Evolutionary conservation across 2,888 invertebrate species (phyloP), one percentile per base, ranked within the genome.

Genomic region (Belgica antarctica): DNA sequence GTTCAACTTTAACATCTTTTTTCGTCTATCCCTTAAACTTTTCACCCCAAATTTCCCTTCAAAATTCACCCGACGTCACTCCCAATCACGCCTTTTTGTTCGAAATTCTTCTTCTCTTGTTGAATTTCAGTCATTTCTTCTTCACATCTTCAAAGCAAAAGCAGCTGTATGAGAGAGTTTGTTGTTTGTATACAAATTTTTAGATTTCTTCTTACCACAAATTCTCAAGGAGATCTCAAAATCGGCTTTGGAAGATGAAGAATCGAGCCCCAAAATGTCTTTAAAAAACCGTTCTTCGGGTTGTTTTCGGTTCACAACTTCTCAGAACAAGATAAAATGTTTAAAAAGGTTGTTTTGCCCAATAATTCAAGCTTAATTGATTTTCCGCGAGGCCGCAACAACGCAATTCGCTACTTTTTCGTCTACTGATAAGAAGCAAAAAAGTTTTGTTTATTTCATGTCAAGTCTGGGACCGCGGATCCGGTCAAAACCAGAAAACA

Each of bases 171-270:
- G 41, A 12, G 41, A 41, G 41, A 4, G 5, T 5, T 41, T 41
- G 41, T n/a, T 41, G n/a, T 41, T 41, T n/a, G 41, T 41, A n/a
- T 41, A 15, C n/a, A n/a, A n/a, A 12, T 41, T 41, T 12, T 41
- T 41, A 3, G 10, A 41, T 41, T 41, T 41, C 41, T 41, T 41
- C 41, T 41, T 41, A 41, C n/a, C 41, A 41, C 41, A 41, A 34
- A n/a, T 41, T 41, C 41, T 41, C 41, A 41, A 41, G 41, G 41
- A 41, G 10, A 31, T 31, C 12, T 2, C 41, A 41, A 41, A 41
- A 4, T 41, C 41, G 41, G 41, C n/a, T n/a, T n/a, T n/a, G n/a
- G n/a, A n/a, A n/a, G 41, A 15, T 41, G 41, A 41, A 41, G 41
- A n/a, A n/a, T n/a, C n/a, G n/a, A n/a, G n/a, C n/a, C n/a, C n/a